A percentile compares a stretch with the other conserved stretches of the same genome.
These are phyloP conservation scores for Empis livida DNA, from an alignment of 2,888 invertebrate genomes.

Conservation along the genomic window DNA sequence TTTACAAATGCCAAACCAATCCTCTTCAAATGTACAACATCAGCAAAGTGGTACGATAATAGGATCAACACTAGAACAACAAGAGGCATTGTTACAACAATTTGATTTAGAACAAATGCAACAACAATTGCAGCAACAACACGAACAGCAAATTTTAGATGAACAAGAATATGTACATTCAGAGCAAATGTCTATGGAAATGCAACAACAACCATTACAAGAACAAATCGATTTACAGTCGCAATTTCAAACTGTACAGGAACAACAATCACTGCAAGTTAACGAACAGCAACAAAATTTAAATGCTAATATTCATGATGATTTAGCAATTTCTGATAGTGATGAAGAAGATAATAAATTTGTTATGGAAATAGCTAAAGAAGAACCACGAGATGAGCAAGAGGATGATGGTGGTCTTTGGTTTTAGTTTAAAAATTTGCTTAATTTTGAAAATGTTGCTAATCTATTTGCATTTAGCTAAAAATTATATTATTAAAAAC, in stretches of 20 bases:
- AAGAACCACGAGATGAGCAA: conserved; percentile 15
- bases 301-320: conserved; percentile 38
- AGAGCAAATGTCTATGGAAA: background rate
- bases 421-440: conserved; percentile 16
- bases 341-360: conserved; percentile 41
- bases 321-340: conserved; percentile 65
- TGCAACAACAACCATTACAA: background rate
- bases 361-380: conserved; percentile 9
- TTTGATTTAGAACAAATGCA: background rate
- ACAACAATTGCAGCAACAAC: background rate
- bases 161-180: background rate
- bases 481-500: background rate
- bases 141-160: background rate
- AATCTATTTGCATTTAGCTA: background rate
- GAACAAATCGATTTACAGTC: background rate
- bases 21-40: conserved; percentile 10
- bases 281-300: conserved; percentile 14
- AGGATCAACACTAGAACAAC: background rate
- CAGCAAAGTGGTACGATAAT: background rate
- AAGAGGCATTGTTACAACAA: background rate
- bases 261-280: conserved; percentile 2
- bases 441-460: background rate
- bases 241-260: too few species aligned
- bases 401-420: conserved; percentile 26
- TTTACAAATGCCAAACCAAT: conserved; percentile 41